phyloP scores from a whole-genome alignment of 30 jellyfish, hydroid and myxozoan species.

The Aurelia sp. region DNA sequence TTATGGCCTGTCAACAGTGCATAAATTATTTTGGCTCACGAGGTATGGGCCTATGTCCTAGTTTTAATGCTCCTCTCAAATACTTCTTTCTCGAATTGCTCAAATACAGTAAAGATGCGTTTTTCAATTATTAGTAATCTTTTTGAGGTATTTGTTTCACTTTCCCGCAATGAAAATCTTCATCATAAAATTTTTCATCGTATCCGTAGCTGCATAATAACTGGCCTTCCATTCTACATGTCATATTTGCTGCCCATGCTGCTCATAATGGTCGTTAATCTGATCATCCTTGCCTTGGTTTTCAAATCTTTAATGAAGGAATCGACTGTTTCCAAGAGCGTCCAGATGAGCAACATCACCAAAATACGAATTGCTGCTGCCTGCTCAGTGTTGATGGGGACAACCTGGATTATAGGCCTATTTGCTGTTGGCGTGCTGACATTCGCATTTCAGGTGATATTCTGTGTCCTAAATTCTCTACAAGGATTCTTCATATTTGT shows the following conservation, averaged over 20 bases:
- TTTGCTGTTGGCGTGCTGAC: constrained; percentile 30
- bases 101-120: neutral
- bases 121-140: neutral
- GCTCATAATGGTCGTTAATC: constrained; percentile 5
- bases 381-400: constrained; percentile 36
- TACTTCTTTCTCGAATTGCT: neutral
- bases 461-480: constrained; percentile 48
- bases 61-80: neutral
- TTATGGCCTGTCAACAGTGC: no score
- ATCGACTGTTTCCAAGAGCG: constrained; percentile 9
- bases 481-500: constrained; percentile 61
- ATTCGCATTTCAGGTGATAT: constrained; percentile 19
- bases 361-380: constrained; percentile 53
- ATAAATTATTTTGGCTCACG: no score
- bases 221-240: constrained; percentile 36
- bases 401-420: constrained; percentile 53
- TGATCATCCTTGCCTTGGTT: constrained; percentile 26
- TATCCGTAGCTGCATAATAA: constrained; percentile 25
- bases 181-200: neutral
- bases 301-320: neutral
- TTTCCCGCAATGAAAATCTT: neutral
- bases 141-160: neutral
- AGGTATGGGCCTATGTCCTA: no score
- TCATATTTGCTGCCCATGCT: constrained; percentile 34
- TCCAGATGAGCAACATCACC: constrained; percentile 2